Evolutionary conservation across 2,113 vertebrate genomes (phyloP), one percentile per base, ranked within the genome.

Genomic region (Grantiella picta): DNA sequence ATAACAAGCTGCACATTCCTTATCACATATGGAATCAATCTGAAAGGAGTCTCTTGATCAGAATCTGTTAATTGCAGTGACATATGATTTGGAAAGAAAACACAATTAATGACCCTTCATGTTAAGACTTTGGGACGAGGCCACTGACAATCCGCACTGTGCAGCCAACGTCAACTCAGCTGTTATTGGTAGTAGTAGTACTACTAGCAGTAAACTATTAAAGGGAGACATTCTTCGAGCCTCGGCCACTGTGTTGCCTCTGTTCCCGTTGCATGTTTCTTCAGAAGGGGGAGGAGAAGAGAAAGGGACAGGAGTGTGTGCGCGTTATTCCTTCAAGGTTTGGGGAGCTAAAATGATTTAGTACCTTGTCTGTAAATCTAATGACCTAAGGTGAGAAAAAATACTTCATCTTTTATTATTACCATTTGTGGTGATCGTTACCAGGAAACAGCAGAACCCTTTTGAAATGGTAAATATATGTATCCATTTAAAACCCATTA

Each of bases 11-110:
- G 96, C 96, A 97, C 98, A 97, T 98, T 97, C 98, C 97, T 97
- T 97, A 98, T 98, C 98, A 96, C 98, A 98, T 98, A 97, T 97
- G 97, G 97, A 98, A 98, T 98, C 98, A 96, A 97, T 98, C 98
- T 97, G 93, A 95, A 97, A 92, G 95, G 87, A 97, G 96, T 86
- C 96, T 97, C 95, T 94, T 98, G 98, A 98, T 98, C 98, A 98
- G 88, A 97, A 98, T 98, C 97, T 96, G 95, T 98, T 98, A 99
- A 98, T 98, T 97, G 97, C 86, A 90, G 95, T 96, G 97, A 98
- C 87, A 97, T 98, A 96, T 85, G 96, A 98, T 98, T 98, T 98
- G 92, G 94, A 98, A 98, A 97, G 97, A 97, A 98, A 98, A 98
- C 92, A 94, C 90, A 97, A 97, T 98, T 97, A 98, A 98, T 98